phyloP scores from a whole-genome alignment of 1,140 invertebrate genomes.

The Mactra quadrangularis region DNA sequence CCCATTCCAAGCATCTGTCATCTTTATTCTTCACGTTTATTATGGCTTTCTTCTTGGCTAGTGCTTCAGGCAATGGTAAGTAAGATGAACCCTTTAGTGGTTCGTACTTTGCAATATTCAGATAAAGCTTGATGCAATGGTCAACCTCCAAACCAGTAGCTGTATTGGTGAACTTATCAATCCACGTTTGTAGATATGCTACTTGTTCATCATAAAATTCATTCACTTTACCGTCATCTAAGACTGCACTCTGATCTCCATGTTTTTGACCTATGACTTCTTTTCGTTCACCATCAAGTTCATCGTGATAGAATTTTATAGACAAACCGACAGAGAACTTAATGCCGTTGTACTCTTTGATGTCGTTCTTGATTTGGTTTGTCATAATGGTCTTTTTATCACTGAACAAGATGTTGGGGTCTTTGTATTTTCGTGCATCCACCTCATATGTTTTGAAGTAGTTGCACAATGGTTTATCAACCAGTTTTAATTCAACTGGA shows the following conservation, averaged over 20 bases:
- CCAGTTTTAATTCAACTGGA: neutral
- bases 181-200: neutral
- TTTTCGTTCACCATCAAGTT: neutral
- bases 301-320: conserved; percentile 7
- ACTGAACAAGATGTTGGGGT: neutral
- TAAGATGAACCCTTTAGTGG: conserved; percentile 37
- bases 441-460: conserved; percentile 18
- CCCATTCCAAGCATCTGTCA: conserved; percentile 33
- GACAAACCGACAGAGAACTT: neutral
- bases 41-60: conserved; percentile 55
- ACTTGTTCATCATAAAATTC: neutral
- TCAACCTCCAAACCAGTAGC: conserved; percentile 1
- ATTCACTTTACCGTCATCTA: neutral
- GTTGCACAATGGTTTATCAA: neutral
- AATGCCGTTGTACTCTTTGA: conserved; percentile 8
- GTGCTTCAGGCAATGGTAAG: neutral
- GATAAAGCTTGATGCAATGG: neutral
- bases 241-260: neutral
- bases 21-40: conserved; percentile 51
- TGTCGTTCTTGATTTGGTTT: conserved; percentile 1
- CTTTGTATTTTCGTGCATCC: neutral
- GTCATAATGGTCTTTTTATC: neutral
- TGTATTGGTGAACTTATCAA: conserved; percentile 1
- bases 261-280: neutral
- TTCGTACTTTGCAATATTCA: conserved; percentile 32